Base-by-base conservation (phyloP, 2,113 vertebrate genomes). In the Manacus vitellinus region DNA sequence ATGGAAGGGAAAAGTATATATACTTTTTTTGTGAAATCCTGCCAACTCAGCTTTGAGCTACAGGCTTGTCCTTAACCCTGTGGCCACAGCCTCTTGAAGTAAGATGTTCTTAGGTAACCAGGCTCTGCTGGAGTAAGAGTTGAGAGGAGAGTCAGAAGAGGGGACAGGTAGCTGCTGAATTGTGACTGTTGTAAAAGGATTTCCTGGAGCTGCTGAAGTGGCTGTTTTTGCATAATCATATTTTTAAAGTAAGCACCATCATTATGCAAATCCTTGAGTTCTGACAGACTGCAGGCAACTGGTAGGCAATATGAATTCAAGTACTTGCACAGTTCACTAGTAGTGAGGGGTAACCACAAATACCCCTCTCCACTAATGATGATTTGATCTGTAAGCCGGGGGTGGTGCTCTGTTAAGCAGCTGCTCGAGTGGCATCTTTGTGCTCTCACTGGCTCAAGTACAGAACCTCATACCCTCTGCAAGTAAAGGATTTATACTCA, bases 141-240 rank as follows among this genome's bases (percentile, higher is more conserved):
- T 54, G 41, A 33, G 46, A 83, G 58, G 30, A 28, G 47, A 59
- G 31, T 43, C 51, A 46, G 67, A 47, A 41, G 39, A 65, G 33
- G 51, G 75, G 62, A 24, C 14, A 17, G n/a, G 70, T 61, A 58
- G 58, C 33, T 86, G 87, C 44, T 82, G 81, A 52, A 41, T 12
- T 75, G 33, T 35, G 55, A 72, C 70, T 63, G 15, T 74, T 1
- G 5, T 41, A n/a, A 66, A 83, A 68, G 58, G 73, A 76, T 92
- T 95, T 96, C 23, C 43, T 58, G 41, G 21, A 91, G 74, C 71
- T 79, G 33, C 66, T 91, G 43, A 63, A 92, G 92, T 73, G 76
- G 55, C 51, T 76, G 58, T 0, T 70, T 49, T 70, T 73, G 66
- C n/a, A 43, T 79, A 51, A 51, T 21, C 0, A 0, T 52, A n/a